Conservation (phyloP, 2,113 vertebrate genomes). For the Epinephelus cyanopodus region DNA sequence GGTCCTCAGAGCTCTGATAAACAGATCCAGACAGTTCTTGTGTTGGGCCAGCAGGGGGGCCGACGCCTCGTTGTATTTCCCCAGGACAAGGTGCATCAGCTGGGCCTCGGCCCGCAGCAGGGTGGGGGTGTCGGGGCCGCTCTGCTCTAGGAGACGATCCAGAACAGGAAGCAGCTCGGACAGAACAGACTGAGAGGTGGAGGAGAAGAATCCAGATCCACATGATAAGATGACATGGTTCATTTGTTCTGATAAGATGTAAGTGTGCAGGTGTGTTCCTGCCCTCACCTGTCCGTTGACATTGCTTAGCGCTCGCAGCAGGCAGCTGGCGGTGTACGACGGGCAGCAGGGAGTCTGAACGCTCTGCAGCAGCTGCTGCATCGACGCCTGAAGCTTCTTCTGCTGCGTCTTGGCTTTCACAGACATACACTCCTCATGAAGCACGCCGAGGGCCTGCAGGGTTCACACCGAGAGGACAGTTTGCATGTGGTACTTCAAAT, state of each 20-base stretch:
- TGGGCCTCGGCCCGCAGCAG: conserved; percentile 87
- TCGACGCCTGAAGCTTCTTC: conserved; percentile 72
- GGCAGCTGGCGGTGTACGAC: conserved; percentile 85
- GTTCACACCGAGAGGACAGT: neutral
- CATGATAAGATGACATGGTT: too few species aligned
- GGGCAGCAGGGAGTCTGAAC: conserved; percentile 84
- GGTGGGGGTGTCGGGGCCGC: conserved; percentile 74
- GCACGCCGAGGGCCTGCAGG: conserved; percentile 84
- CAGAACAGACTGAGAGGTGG: conserved; percentile 84
- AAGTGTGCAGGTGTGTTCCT: neutral
- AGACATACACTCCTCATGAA: conserved; percentile 83
- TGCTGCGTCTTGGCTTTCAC: conserved; percentile 78
- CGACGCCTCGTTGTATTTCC: conserved; percentile 89
- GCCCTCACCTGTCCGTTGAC: conserved; percentile 86
- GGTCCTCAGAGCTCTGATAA: conserved; percentile 87
- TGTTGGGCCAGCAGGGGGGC: conserved; percentile 88
- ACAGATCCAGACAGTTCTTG: conserved; percentile 87
- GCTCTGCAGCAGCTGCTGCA: conserved; percentile 86
- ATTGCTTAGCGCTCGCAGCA: conserved; percentile 85
- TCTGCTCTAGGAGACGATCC: conserved; percentile 88
- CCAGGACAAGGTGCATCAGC: conserved; percentile 87
- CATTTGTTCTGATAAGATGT: too few species aligned
- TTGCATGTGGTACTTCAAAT: too few species aligned
- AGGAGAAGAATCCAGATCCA: too few species aligned
- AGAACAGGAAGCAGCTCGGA: conserved; percentile 85